phyloP scores from a whole-genome alignment of 2,797 vertebrate genomes.

The Ceryle rudis region DNA sequence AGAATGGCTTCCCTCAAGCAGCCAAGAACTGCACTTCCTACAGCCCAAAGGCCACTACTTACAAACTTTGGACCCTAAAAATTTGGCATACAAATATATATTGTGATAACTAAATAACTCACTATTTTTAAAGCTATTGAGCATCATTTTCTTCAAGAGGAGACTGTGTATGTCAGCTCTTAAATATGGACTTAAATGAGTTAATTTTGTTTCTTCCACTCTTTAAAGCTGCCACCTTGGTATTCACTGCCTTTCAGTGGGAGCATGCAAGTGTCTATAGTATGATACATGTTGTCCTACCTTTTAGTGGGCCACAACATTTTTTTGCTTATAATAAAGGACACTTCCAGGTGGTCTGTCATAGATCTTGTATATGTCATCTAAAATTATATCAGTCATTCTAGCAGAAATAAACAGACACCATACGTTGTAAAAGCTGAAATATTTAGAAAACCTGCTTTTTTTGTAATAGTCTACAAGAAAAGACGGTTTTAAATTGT shows the following conservation, averaged over 20 bases:
- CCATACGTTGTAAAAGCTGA: not conserved
- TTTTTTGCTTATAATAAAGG: not conserved
- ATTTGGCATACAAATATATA: not conserved
- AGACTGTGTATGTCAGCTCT: not conserved
- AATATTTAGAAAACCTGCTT: not conserved
- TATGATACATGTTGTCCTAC: not conserved
- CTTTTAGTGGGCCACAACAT: not conserved
- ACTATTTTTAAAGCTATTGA: not conserved
- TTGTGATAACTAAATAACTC: not conserved
- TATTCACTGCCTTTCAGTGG: not conserved
- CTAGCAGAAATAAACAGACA: not conserved
- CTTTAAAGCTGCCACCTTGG: not conserved
- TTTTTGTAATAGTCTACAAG: not conserved
- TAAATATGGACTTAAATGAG: not conserved
- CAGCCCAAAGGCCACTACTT: not conserved
- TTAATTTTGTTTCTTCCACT: not conserved
- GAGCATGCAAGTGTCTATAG: fast-evolving
- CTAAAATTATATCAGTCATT: not conserved
- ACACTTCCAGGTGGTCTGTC: not conserved
- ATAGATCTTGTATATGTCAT: not conserved
- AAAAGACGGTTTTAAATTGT: not conserved
- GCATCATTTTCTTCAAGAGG: not conserved
- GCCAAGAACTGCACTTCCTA: not conserved
- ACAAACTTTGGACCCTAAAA: not conserved
- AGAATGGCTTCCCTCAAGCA: not conserved